phyloP scores from a whole-genome alignment of 2,113 vertebrate genomes.

The Pachycephala philippinensis region DNA sequence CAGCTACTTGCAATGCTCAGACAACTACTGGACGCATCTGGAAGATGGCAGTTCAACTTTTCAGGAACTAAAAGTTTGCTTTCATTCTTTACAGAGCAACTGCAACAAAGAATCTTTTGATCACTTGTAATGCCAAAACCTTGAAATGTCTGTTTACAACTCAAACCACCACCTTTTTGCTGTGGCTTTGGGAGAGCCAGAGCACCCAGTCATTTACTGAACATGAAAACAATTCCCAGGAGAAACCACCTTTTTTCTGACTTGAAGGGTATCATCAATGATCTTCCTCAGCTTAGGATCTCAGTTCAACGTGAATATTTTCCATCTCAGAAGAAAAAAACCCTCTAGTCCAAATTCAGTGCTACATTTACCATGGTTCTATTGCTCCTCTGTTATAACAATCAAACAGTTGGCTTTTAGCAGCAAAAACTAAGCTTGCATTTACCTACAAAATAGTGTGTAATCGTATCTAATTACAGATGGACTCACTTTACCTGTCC shows the following conservation, averaged over 20 bases:
- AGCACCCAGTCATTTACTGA: neutral
- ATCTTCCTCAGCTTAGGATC: neutral
- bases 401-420: neutral
- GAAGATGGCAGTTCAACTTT: neutral
- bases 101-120: neutral
- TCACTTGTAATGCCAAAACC: neutral
- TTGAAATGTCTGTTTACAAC: neutral
- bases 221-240: fast-evolving
- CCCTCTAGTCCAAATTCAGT: neutral
- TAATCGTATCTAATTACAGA: neutral
- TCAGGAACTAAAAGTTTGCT: neutral
- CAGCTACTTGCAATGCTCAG: neutral
- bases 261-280: neutral
- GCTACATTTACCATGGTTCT: neutral
- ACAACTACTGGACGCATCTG: neutral
- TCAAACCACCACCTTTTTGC: neutral
- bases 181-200: neutral
- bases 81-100: neutral
- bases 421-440: neutral
- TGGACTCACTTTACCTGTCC: neutral
- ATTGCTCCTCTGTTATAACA: neutral
- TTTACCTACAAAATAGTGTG: neutral
- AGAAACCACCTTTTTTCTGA: neutral
- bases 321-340: neutral
- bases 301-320: neutral